These are phyloP conservation scores for Pedicia rivosa DNA, from an alignment of 2,888 invertebrate genomes.

Conservation along the genomic window DNA sequence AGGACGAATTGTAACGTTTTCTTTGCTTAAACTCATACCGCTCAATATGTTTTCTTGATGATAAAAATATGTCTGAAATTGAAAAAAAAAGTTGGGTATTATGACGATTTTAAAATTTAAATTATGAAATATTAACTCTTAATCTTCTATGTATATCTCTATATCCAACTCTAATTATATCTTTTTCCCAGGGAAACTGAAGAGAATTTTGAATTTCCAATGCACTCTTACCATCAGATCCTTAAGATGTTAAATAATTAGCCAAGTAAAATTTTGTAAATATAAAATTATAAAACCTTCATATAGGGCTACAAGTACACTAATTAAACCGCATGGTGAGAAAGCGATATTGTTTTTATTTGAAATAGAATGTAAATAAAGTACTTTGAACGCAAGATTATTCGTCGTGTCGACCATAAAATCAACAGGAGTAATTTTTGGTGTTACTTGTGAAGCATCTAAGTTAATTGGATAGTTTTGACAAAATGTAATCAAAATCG, in stretches of 20 bases:
- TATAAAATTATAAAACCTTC: too few relatives aligned
- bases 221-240: constrained; percentile 54
- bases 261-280: too few relatives aligned
- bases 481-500: too few relatives aligned
- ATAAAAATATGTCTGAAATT: constrained; percentile 61
- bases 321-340: constrained; percentile 68
- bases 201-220: constrained; percentile 54
- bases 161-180: constrained; percentile 58
- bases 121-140: constrained; percentile 35
- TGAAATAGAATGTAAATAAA: constrained; percentile 52
- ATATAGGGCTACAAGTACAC: constrained; percentile 60
- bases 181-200: constrained; percentile 54
- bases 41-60: constrained; percentile 61
- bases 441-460: too few relatives aligned
- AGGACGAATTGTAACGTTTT: constrained; percentile 57
- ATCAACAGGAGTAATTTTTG: constrained; percentile 41
- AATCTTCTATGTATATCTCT: constrained; percentile 69
- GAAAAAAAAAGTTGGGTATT: too few relatives aligned
- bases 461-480: too few relatives aligned
- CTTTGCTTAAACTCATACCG: constrained; percentile 62
- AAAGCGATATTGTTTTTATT: constrained; percentile 70
- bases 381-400: constrained; percentile 49
- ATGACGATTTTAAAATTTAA: background rate
- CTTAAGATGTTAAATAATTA: too few relatives aligned
- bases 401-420: constrained; percentile 70